A percentile compares a stretch with the other conserved stretches of the same genome.
Conservation (phyloP, 2,113 vertebrate genomes). For the Chaenogobius annularis region DNA sequence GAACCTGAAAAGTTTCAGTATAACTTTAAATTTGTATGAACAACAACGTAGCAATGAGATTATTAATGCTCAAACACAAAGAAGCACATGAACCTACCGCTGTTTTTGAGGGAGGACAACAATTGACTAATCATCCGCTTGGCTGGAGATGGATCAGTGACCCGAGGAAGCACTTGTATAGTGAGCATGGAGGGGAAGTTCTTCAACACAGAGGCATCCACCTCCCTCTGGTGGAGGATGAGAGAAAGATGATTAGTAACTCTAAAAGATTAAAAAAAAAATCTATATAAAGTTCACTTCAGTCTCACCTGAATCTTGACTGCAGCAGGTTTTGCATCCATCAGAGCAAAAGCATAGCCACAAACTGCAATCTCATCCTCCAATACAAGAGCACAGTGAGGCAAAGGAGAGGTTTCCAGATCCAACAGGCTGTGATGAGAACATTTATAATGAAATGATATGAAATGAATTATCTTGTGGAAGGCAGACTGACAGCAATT, state of each 20-base stretch:
- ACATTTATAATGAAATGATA: background rate
- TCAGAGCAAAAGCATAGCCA: conserved; percentile 89
- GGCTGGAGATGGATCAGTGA: conserved; percentile 88
- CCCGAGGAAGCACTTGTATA: conserved; percentile 88
- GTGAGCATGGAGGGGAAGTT: conserved; percentile 91
- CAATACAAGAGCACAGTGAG: conserved; percentile 87
- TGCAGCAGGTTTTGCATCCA: conserved; percentile 85
- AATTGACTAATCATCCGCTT: conserved; percentile 91
- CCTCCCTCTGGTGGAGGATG: conserved; percentile 45
- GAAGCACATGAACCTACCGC: conserved; percentile 78
- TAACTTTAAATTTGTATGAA: background rate
- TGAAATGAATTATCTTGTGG: background rate
- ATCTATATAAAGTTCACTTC: conserved; percentile 76
- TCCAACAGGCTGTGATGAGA: conserved; percentile 81
- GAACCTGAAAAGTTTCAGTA: conserved; percentile 78
- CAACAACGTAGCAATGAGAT: background rate
- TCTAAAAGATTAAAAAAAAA: background rate
- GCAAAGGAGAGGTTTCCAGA: conserved; percentile 83
- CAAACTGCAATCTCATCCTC: conserved; percentile 92
- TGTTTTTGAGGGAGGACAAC: conserved; percentile 87
- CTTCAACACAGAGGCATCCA: conserved; percentile 79
- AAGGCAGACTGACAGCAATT: background rate
- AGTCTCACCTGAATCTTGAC: conserved; percentile 86
- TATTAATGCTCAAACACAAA: background rate
- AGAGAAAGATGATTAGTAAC: background rate